Base-by-base conservation (phyloP, 2,888 invertebrate species). In the Apotomis capreana region DNA sequence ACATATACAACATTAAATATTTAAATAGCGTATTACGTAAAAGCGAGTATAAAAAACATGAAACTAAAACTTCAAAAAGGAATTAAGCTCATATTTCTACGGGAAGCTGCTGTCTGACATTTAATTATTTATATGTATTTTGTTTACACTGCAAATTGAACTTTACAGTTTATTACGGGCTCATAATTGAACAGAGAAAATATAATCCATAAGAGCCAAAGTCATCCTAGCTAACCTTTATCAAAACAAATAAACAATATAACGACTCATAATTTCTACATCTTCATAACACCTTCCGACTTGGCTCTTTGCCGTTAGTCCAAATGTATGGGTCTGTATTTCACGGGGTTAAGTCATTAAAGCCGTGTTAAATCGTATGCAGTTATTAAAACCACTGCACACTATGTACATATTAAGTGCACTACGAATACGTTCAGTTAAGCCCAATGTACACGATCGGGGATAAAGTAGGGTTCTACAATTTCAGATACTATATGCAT, bases 261-360 rank as follows among this genome's bases (percentile, higher is more conserved):
- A 51, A 63, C 36, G 15, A 37, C 4, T 37, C 58, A 69, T 69
- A 63, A 69, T 58, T 58, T 69, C 58, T 9, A 51, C 15, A 49
- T 63, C 40, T 63, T n/a, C 69, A 46, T 61, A 54, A 62, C 62
- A 63, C 62, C 63, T 69, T 58, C 51, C 51, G 63, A 63, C 40
- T 69, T 69, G 69, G 69, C 69, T 69, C 58, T 15, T 26, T 69
- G 63, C 69, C 63, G 63, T 49, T 51, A 62, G 62, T 62, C 55
- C 52, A 51, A 58, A 51, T 69, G 51, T 58, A 58, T 40, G 62
- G 55, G 49, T 49, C 69, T 55, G 46, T 69, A 63, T 63, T 57
- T 69, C 58, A 63, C n/a, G 51, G 15, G 58, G 51, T 69, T 52
- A 63, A 69, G 10, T 58, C 40, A 63, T 51, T 69, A 58, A 69